Base-by-base conservation (phyloP, 2,113 vertebrate genomes). In the Bufo bufo region DNA sequence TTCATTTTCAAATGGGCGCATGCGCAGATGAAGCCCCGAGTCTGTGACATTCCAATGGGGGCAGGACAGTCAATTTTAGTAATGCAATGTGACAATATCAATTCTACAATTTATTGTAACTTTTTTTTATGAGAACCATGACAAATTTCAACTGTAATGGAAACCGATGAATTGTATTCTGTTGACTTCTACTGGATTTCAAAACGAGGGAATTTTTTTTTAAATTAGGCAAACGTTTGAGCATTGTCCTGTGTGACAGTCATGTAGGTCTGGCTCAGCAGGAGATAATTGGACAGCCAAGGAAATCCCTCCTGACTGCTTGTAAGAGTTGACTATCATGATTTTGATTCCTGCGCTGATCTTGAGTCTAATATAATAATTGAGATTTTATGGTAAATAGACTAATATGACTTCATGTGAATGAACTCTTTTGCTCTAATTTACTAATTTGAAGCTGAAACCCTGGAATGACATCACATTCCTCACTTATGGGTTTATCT, bases 401-500 rank as follows among this genome's bases (percentile, higher is more conserved):
- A 47, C 59, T 65, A 77, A 77, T 59, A 77, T 61, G 23, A 54
- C 16, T 74, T 6, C 56, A 52, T 85, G 6, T 19, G 16, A 20
- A 61, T 61, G 2, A 47, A 50, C 58, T 47, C 20, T 85, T 59
- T 75, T 75, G 71, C 20, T 74, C 69, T 85, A 66, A 77, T 81
- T 47, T 81, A 50, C 45, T 80, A 82, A 66, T 82, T 72, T 59
- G 47, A 14, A 49, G 69, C 19, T 11, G n/a, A 72, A 82, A 54
- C 61, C n/a, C 23, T 56, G 86, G 54, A 75, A 74, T 81, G 54
- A 61, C 61, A 82, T 66, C 63, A 82, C 77, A 59, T 87, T 80
- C 54, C 78, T 87, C 78, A 87, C 23, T 72, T 82, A 81, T 66
- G 78, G 66, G 59, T 82, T 71, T 72, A 71, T 59, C 72, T 81